Evolutionary conservation across 2,888 invertebrate genomes (phyloP), one percentile per base, ranked within the genome.

Genomic region (Phyto melanocephala): DNA sequence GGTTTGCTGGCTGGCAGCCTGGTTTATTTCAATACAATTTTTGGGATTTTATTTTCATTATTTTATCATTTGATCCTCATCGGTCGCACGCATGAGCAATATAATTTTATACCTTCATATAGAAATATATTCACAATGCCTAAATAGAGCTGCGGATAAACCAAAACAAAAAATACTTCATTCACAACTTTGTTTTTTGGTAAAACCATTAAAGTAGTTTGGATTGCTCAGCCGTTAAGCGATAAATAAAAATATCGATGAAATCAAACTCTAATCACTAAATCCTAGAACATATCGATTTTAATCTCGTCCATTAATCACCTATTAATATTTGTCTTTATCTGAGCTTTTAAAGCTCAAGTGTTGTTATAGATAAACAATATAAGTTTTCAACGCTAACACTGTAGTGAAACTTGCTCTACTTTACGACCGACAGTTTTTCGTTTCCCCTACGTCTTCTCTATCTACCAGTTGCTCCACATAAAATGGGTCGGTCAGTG

Each of bases 31-130:
- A 40, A 72, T 58, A 60, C 72, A 58, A 52, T 67, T 72, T 72
- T 33, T 60, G 63, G 20, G 56, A 54, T 56, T 47, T 45, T 35
- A 10, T 58, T 45, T 24, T 8, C 62, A 62, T 70, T 81, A 40
- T 77, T 72, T 82, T 82, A 82, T 82, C 75, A 76, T 75, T 76
- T 75, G 79, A 79, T 82, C 75, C 79, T 71, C 82, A 89, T 89
- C 89, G 89, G 87, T 87, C 87, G 87, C 89, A 89, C 89, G 89
- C 89, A 89, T 88, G 88, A 86, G 87, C 88, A 87, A 88, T 88
- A 88, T 89, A 88, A 87, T 45, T 76, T 68, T 78, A 67, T 71
- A 17, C 45, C 20, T 65, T 78, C 45, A 70, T 65, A 70, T 47
- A 10, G 6, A 15, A 67, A 76, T 37, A n/a, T 67, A 60, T 33